phyloP scores from a whole-genome alignment of 2,113 vertebrate species.

The Mustela lutreola region DNA sequence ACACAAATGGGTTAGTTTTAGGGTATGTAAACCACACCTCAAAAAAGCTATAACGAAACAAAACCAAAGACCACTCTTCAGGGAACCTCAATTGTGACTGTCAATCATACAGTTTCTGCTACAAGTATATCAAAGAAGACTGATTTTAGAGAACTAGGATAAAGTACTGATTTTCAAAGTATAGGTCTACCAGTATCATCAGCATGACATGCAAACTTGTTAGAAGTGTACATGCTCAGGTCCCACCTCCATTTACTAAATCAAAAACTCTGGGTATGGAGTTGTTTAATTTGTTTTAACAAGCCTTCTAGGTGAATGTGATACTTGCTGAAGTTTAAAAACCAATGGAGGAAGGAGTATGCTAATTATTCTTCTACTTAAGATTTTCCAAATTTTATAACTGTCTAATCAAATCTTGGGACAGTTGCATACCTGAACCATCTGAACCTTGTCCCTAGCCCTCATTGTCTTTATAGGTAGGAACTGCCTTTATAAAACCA shows the following conservation, averaged over 20 bases:
- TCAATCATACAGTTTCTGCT: neutral
- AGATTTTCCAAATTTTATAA: neutral
- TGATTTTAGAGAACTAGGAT: neutral
- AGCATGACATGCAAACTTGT: neutral
- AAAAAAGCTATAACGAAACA: neutral
- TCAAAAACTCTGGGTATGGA: neutral
- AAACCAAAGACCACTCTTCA: neutral
- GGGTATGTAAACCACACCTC: neutral
- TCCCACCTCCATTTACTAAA: neutral
- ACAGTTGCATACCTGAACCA: neutral
- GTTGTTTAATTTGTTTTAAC: neutral
- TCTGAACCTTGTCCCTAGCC: neutral
- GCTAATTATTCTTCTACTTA: neutral
- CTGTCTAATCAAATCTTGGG: neutral
- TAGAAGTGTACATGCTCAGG: neutral
- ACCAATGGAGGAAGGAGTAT: neutral
- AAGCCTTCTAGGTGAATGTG: neutral
- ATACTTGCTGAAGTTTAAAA: slow-evolving; percentile 1
- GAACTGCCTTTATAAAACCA: neutral
- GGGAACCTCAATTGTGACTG: neutral
- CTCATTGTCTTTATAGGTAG: neutral
- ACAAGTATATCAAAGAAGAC: neutral
- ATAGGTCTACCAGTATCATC: neutral
- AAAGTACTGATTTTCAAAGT: slow-evolving; percentile 2
- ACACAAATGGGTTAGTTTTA: neutral